Percentiles rank a stretch among this genome's conserved stretches.
phyloP scores from a whole-genome alignment of 2,113 vertebrate species.

The Sciurus niger region DNA sequence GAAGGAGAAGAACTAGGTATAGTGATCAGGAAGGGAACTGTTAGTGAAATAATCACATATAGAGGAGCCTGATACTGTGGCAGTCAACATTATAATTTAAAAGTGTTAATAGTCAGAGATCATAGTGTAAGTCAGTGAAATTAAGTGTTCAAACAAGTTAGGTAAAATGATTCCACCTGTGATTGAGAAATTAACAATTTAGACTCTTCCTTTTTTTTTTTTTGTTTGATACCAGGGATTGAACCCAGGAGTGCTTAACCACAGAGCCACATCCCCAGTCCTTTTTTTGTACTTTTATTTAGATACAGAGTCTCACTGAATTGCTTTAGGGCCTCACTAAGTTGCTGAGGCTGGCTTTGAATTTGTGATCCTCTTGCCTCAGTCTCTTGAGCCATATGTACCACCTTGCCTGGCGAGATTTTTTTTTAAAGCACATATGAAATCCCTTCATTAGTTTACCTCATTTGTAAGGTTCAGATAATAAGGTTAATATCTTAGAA shows the following conservation, averaged over 20 bases:
- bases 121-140: not conserved
- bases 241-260: too few relatives aligned
- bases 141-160: not conserved
- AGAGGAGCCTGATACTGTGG: not conserved
- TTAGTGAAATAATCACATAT: not conserved
- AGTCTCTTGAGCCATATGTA: too few relatives aligned
- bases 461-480: not conserved
- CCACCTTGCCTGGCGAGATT: too few relatives aligned
- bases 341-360: too few relatives aligned
- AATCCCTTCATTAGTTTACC: not conserved
- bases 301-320: too few relatives aligned
- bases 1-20: not conserved
- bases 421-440: not conserved
- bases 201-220: not conserved
- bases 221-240: too few relatives aligned
- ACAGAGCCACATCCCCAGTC: too few relatives aligned
- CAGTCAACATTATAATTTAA: not conserved
- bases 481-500: not conserved
- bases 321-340: too few relatives aligned
- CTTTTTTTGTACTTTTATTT: too few relatives aligned
- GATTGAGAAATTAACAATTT: not conserved
- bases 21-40: accelerated
- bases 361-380: too few relatives aligned
- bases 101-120: not conserved
- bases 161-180: not conserved